Evolutionary conservation across 2,113 vertebrate species (phyloP).

Genomic region (Pseudorectes ferrugineus): DNA sequence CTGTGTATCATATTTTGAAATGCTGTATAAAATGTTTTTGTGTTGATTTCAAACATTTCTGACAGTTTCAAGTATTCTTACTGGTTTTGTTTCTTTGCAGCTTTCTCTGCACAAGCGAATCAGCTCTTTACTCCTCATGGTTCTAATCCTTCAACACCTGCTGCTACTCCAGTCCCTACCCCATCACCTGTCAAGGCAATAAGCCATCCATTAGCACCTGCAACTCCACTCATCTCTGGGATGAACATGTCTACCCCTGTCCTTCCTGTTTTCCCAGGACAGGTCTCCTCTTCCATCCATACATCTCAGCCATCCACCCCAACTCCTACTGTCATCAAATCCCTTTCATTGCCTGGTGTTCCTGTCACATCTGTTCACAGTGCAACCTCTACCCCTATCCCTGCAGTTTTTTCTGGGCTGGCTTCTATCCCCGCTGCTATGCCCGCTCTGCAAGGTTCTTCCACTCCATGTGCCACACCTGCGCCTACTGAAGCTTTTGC

Average conservation of each 20-base stretch:
- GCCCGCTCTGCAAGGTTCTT: constrained; percentile 68
- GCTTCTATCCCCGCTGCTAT: constrained; percentile 66
- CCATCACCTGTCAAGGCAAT: constrained; percentile 78
- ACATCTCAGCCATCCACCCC: constrained; percentile 65
- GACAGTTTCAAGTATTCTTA: constrained; percentile 65
- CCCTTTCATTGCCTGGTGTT: constrained; percentile 56
- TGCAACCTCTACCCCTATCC: constrained; percentile 77
- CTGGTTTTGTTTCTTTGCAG: constrained; percentile 72
- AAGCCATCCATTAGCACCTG: constrained; percentile 71
- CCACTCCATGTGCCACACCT: constrained; percentile 75
- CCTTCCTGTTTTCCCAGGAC: constrained; percentile 73
- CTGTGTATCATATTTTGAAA: constrained; percentile 31
- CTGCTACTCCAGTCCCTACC: constrained; percentile 77
- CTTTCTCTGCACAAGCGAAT: constrained; percentile 84
- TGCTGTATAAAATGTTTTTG: constrained; percentile 42
- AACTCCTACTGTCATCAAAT: constrained; percentile 74
- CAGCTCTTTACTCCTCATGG: constrained; percentile 87
- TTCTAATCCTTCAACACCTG: constrained; percentile 80
- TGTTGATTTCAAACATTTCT: constrained; percentile 54
- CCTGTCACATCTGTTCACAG: constrained; percentile 61
- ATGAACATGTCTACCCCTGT: constrained; percentile 64
- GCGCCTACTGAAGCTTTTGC: constrained; percentile 72
- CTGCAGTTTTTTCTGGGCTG: constrained; percentile 86
- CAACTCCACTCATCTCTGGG: constrained; percentile 61
- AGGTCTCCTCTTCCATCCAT: constrained; percentile 64